Base-by-base conservation (phyloP, 2,113 vertebrate genomes). In the Engystomops pustulosus region DNA sequence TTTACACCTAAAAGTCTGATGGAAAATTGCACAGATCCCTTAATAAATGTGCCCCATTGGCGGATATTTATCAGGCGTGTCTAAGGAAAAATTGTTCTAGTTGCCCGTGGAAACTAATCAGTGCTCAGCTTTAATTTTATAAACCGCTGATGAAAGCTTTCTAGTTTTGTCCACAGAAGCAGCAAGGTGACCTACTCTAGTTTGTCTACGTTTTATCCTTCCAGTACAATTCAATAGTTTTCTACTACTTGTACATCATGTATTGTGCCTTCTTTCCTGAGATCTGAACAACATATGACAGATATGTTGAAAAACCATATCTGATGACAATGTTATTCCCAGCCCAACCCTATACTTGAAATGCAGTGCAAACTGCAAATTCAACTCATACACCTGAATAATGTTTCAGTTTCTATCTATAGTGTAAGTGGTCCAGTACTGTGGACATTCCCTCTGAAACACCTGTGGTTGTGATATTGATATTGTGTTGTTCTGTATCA, bases 301-400 rank as follows among this genome's bases (percentile, higher is more conserved):
- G 81, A 47, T 83, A 83, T 83, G 71, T n/a, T 76, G 15, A 44
- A 70, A 25, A 58, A 27, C 12, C 71, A 83, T 83, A 76, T 76
- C 70, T 83, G 41, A 62, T 44, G 32, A 44, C 14, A 72, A 45
- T 67, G 12, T 25, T 44, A 18, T 27, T 32, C 25, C 14, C 32
- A 55, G 62, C 32, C 65, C 30, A 27, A 36, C 32, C 32, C 44
- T 17, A 30, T 30, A 67, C 38, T 76, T 67, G 41, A 83, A 74
- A 75, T 30, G 51, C 30, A 41, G 25, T 58, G 11, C 8, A 44
- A 45, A 44, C 36, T 60, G 51, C n/a, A n/a, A 9, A 17, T 34
- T 75, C 81, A 62, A 47, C 44, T 47, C 41, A 55, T 23, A n/a
- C 36, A 17, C 58, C 38, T 20, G 15, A n/a, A 27, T 62, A 18